Evolutionary conservation across 2,113 vertebrate genomes (phyloP), one percentile per base, ranked within the genome.

Genomic region (Lophura nycthemera): DNA sequence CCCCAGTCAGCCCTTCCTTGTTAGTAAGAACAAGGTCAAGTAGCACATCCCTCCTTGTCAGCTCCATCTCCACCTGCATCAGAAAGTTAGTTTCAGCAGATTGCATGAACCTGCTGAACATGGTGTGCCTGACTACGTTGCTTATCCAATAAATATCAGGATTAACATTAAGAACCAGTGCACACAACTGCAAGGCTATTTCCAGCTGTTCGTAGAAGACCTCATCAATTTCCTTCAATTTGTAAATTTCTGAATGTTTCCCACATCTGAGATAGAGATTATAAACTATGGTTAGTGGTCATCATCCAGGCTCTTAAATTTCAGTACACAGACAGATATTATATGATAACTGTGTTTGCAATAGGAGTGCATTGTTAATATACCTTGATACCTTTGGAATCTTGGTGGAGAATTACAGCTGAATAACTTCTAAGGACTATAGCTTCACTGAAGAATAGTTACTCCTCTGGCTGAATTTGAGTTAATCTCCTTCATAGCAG

Each of bases 281-380:
- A 83, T 0, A 2, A 83, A 43, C 73, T 32, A 21, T 40, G 27
- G 5, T 34, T 80, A 2, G 13, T 19, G 45, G 8, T 69, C 32
- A 63, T 69, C 47, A 63, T 17, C 67, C 34, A 71, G 54, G 67
- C 29, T 54, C 12, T 29, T 29, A 69, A 63, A 69, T 52, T 38
- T 16, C 38, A 60, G 1, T 9, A 11, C 1, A 0, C 48, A 73
- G 8, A 13, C 3, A 0, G 19, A 56, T 10, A 30, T 67, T 8
- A 5, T 40, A 25, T 18, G 16, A 30, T 54, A 66, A 42, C 2
- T 13, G 43, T 25, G 11, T 50, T 63, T 16, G 38, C 27, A 27
- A 27, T 4, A 50, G 5, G 8, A 63, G 27, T 57, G 8, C 4
- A 5, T 47, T 27, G 38, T 3, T 29, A 54, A 47, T 2, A 15